Evolutionary conservation across 2,113 vertebrate species (phyloP), one percentile per base, ranked within the genome.

Genomic region (Himantopus leucocephalus): DNA sequence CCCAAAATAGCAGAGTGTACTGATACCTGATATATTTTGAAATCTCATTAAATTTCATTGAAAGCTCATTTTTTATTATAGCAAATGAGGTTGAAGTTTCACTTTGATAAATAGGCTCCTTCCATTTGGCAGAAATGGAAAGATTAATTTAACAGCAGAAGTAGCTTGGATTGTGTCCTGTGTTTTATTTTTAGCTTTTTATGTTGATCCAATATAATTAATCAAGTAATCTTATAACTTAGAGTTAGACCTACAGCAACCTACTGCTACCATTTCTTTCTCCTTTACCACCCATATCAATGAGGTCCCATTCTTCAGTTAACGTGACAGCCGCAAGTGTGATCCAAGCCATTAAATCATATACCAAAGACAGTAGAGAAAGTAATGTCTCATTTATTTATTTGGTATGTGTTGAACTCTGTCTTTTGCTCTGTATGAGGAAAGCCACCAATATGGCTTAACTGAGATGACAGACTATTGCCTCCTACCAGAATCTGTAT

Each of bases 51-150:
- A 20, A 87, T 71, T 93, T 78, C 39, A 78, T 21, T 85, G 73
- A 81, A 89, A 87, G 32, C 29, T 87, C 24, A 50, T 94, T 81
- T 95, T 95, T 95, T 94, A 60, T 72, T 68, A 41, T 39, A 59
- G 14, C 70, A 87, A 77, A 81, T 86, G 50, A 92, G 8, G 21
- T 11, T 84, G 22, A 92, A 73, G 15, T 89, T 84, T 96, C 92
- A 75, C 12, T 59, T 91, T 94, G 68, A 95, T 90, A 85, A 93
- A 91, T 87, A 62, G 39, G 9, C 15, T 87, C 12, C 50, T 93
- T 94, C 50, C 27, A 70, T 91, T 90, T 87, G 73, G 37, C 81
- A 96, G 85, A 84, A 94, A 77, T 5, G 50, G 27, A n/a, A 74
- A 83, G 53, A 91, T 71, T 89, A 77, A 87, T 94, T 86, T 91